phyloP scores from a whole-genome alignment of 1,140 invertebrate species.

The Drosophila tani region DNA sequence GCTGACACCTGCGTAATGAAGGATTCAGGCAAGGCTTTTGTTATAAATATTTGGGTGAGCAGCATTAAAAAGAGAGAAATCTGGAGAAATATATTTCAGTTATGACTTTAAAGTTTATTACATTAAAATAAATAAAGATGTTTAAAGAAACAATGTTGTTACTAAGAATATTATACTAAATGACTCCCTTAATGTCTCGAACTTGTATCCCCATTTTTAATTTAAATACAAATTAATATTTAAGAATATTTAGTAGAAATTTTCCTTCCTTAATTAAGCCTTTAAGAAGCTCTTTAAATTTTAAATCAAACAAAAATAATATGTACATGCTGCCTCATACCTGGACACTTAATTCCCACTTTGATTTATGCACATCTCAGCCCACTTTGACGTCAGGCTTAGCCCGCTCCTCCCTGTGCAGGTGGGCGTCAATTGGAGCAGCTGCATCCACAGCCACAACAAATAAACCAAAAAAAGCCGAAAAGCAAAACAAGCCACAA shows the following conservation, averaged over 20 bases:
- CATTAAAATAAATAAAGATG: no score
- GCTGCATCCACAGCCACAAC: constrained; percentile 41
- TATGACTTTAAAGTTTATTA: no score
- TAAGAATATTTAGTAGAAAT: no score
- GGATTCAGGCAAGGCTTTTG: constrained; percentile 22
- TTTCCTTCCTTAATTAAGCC: no score
- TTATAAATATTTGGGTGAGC: background rate
- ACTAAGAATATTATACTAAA: no score
- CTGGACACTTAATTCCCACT: constrained; percentile 39
- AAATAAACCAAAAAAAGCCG: constrained; percentile 12
- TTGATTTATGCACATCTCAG: constrained; percentile 47
- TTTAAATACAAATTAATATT: no score
- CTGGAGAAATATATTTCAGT: no score
- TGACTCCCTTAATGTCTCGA: no score
- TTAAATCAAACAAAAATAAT: background rate
- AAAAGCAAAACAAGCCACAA: constrained; percentile 45
- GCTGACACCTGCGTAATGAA: constrained; percentile 37
- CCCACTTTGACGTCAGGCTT: constrained; percentile 47
- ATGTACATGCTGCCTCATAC: background rate
- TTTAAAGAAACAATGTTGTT: no score
- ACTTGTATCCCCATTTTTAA: no score
- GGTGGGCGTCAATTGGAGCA: constrained; percentile 80
- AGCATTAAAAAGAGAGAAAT: no score
- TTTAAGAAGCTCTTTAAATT: background rate
- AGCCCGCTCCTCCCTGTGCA: constrained; percentile 33